A percentile compares a stretch with the other conserved stretches of the same genome.
Conservation (phyloP, 2,888 invertebrate genomes). For the Cryptus viduatorius region DNA sequence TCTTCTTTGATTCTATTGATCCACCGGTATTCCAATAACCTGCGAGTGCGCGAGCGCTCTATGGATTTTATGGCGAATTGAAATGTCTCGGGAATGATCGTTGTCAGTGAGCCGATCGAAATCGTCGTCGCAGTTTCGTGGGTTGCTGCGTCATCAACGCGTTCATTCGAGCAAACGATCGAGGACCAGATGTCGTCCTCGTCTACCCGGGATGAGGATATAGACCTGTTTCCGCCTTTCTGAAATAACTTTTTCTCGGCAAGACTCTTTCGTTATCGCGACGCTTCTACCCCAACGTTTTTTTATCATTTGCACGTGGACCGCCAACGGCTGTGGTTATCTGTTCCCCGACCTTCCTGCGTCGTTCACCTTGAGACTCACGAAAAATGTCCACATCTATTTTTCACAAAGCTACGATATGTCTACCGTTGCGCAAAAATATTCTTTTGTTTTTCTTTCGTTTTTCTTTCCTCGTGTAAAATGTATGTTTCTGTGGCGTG, state of each 20-base stretch:
- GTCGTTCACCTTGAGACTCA: conserved; percentile 4
- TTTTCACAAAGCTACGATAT: conserved; percentile 36
- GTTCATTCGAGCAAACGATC: conserved; percentile 4
- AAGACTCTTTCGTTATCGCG: conserved; percentile 17
- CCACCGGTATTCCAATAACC: background rate
- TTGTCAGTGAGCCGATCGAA: conserved; percentile 6
- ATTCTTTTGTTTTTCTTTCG: conserved; percentile 26
- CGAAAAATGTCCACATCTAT: conserved; percentile 46
- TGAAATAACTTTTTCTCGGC: background rate
- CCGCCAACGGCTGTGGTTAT: background rate
- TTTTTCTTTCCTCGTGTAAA: conserved; percentile 22
- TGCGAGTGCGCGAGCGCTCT: background rate
- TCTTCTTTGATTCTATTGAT: background rate
- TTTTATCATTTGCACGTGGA: background rate
- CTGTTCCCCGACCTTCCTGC: conserved; percentile 5
- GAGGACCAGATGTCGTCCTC: background rate
- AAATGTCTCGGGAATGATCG: background rate
- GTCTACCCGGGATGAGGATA: background rate
- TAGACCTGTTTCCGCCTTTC: conserved; percentile 19
- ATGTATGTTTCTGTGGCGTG: conserved; percentile 23
- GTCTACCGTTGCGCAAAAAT: conserved; percentile 6
- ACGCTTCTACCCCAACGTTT: background rate
- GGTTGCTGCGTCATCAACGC: conserved; percentile 10
- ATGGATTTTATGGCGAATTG: background rate
- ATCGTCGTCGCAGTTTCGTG: conserved; percentile 6